Conservation (phyloP, 2,113 vertebrate genomes). For the Erythrolamprus reginae region DNA sequence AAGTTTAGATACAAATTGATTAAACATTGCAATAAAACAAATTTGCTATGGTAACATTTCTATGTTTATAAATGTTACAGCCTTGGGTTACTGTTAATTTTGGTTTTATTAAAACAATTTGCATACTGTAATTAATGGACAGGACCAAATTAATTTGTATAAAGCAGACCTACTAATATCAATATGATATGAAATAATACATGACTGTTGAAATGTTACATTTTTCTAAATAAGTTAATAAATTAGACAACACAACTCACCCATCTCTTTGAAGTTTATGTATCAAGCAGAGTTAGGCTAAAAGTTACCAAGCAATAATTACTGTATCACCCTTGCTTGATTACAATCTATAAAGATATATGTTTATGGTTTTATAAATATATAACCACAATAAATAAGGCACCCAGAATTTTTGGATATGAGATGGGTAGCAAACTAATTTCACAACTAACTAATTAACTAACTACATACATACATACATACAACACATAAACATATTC, state of each 20-base stretch:
- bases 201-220: not conserved
- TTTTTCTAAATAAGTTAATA: not conserved
- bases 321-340: slow-evolving; percentile 34
- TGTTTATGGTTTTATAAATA: not conserved
- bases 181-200: not conserved
- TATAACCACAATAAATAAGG: not conserved
- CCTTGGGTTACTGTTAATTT: not conserved
- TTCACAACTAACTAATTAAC: no score
- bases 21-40: not conserved
- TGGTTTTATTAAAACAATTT: not conserved
- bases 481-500: not conserved
- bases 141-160: not conserved
- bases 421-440: not conserved
- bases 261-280: not conserved
- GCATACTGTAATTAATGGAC: not conserved
- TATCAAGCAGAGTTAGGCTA: not conserved
- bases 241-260: not conserved
- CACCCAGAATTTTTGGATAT: not conserved
- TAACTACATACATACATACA: not conserved
- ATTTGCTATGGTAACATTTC: not conserved
- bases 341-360: slow-evolving; percentile 23
- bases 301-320: slow-evolving; percentile 18
- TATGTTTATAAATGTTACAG: not conserved
- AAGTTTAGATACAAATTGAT: not conserved
- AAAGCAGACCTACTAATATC: not conserved